phyloP scores from a whole-genome alignment of 1,140 invertebrate genomes.

The Pseudobourletiella spinata region DNA sequence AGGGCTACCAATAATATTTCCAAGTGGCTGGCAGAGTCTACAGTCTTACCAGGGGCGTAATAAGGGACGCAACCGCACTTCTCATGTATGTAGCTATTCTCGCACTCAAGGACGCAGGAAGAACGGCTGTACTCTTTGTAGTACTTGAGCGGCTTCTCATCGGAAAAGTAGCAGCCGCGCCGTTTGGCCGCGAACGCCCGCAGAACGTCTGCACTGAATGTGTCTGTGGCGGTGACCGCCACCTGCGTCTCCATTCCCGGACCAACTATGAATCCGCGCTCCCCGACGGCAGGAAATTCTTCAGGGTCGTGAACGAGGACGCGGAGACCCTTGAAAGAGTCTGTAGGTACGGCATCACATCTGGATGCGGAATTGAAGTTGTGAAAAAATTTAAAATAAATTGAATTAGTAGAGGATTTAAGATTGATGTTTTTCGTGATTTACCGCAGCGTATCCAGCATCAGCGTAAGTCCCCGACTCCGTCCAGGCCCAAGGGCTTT shows the following conservation, averaged over 20 bases:
- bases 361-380: too few species aligned
- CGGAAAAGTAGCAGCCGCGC: conserved; percentile 31
- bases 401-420: too few species aligned
- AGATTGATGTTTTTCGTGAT: too few species aligned
- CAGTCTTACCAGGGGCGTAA: conserved; percentile 30
- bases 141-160: conserved; percentile 31
- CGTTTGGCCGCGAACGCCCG: conserved; percentile 10
- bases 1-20: not conserved
- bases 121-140: conserved; percentile 35
- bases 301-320: conserved; percentile 34
- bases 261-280: conserved; percentile 33
- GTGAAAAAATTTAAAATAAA: too few species aligned
- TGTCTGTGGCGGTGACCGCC: conserved; percentile 22
- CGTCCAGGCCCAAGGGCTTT: conserved; percentile 33
- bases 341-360: conserved; percentile 31
- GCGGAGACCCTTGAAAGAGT: conserved; percentile 32
- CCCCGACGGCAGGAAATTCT: conserved; percentile 34
- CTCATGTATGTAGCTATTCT: conserved; percentile 31
- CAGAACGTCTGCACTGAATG: conserved; percentile 25
- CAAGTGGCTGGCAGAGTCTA: not conserved
- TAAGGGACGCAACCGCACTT: conserved; percentile 34
- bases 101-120: conserved; percentile 35
- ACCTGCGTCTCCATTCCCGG: conserved; percentile 25
- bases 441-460: conserved; percentile 29
- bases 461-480: conserved; percentile 34